Percentiles rank a stretch among this genome's conserved stretches.
Conservation (phyloP, 2,888 invertebrate species). For the Drosophila maculinotata region DNA sequence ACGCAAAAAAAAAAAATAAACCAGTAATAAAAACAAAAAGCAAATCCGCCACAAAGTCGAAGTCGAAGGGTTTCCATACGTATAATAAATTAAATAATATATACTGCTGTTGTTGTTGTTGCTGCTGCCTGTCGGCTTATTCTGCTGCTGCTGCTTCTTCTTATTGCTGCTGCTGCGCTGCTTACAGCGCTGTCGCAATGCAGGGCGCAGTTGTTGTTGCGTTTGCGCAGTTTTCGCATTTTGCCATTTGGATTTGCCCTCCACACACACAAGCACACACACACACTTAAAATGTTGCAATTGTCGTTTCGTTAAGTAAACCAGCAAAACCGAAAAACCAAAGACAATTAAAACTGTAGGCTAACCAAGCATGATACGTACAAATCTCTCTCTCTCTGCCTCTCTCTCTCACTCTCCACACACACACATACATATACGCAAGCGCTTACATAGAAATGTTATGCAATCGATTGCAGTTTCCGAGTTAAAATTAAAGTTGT, state of each 20-base stretch:
- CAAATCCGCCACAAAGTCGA: slow-evolving; percentile 50
- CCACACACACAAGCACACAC: slow-evolving; percentile 24
- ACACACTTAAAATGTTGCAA: slow-evolving; percentile 54
- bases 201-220: slow-evolving; percentile 36
- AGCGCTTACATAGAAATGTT: slow-evolving; percentile 37
- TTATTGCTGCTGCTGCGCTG: slow-evolving; percentile 13
- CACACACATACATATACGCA: background rate
- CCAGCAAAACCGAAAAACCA: slow-evolving; percentile 39
- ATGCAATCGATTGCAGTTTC: slow-evolving; percentile 62
- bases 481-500: slow-evolving; percentile 43
- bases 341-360: slow-evolving; percentile 44
- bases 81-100: slow-evolving; percentile 49
- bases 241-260: slow-evolving; percentile 49
- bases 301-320: slow-evolving; percentile 41
- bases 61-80: slow-evolving; percentile 60
- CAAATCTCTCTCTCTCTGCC: slow-evolving; percentile 23
- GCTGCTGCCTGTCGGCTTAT: slow-evolving; percentile 7
- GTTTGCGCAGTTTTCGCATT: slow-evolving; percentile 64
- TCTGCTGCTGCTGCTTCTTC: slow-evolving; percentile 13
- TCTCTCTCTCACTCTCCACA: slow-evolving; percentile 10
- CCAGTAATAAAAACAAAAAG: slow-evolving; percentile 41
- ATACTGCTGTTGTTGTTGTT: slow-evolving; percentile 15
- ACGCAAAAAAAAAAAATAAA: slow-evolving; percentile 31
- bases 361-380: slow-evolving; percentile 32
- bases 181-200: slow-evolving; percentile 46